These are phyloP conservation scores for Eupithecia subfuscata DNA, from an alignment of 2,888 invertebrate species.

Conservation along the genomic window DNA sequence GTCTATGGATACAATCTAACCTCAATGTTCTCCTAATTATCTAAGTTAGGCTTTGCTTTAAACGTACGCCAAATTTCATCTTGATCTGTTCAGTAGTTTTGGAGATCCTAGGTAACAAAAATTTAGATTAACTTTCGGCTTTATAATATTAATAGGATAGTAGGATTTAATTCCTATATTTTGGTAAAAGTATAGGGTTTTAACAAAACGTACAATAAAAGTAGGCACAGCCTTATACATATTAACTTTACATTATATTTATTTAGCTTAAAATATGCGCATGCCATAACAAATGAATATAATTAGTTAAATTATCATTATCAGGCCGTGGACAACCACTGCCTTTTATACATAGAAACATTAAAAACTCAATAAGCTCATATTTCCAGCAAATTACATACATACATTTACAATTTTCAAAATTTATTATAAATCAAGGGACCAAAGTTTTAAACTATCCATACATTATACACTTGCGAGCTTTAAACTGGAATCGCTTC, in stretches of 20 bases:
- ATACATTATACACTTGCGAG: too few species aligned
- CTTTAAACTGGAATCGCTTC: too few species aligned
- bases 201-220: conserved; percentile 36
- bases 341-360: conserved; percentile 18
- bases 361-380: conserved; percentile 35
- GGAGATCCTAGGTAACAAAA: too few species aligned
- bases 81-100: too few species aligned
- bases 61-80: too few species aligned
- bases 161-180: not conserved
- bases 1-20: too few species aligned
- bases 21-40: too few species aligned
- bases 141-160: too few species aligned
- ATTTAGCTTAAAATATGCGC: conserved; percentile 19
- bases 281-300: conserved; percentile 1
- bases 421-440: not conserved
- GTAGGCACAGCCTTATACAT: conserved; percentile 41
- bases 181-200: not conserved
- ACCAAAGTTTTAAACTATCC: not conserved
- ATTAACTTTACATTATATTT: not conserved
- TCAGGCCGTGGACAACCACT: not conserved
- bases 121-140: too few species aligned
- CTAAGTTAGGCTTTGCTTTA: too few species aligned
- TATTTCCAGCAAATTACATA: conserved; percentile 33
- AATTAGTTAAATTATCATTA: not conserved
- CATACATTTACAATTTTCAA: conserved; percentile 13